phyloP scores from a whole-genome alignment of 2,797 vertebrate species.

The Syngnathus acus region DNA sequence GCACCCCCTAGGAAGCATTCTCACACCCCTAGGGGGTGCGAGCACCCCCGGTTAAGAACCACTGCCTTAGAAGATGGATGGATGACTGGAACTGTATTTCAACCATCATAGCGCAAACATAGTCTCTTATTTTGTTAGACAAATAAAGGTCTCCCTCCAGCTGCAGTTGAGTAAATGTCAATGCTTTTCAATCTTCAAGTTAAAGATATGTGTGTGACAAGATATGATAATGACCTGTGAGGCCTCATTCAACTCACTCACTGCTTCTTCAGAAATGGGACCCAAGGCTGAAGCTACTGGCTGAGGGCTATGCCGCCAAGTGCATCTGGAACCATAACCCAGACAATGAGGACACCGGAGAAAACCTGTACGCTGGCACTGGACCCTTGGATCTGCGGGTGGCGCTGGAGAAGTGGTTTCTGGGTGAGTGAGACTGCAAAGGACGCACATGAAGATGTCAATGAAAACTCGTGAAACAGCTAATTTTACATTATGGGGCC shows the following conservation, averaged over 20 bases:
- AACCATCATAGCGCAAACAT: not conserved
- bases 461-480: not conserved
- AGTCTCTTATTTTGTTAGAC: not conserved
- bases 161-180: not conserved
- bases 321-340: slow-evolving; percentile 68
- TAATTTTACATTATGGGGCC: not conserved
- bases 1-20: too few relatives aligned
- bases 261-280: slow-evolving; percentile 59
- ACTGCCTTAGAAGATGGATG: too few relatives aligned
- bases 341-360: slow-evolving; percentile 43
- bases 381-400: slow-evolving; percentile 27
- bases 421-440: slow-evolving; percentile 34
- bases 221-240: not conserved
- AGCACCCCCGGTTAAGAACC: too few relatives aligned
- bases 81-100: too few relatives aligned
- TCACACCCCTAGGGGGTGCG: too few relatives aligned
- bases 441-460: not conserved
- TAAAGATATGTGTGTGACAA: not conserved
- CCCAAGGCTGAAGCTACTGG: slow-evolving; percentile 36
- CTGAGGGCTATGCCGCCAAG: slow-evolving; percentile 49
- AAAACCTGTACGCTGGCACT: slow-evolving; percentile 55
- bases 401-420: slow-evolving; percentile 60
- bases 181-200: not conserved
- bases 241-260: not conserved
- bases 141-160: not conserved